A percentile compares a stretch with the other conserved stretches of the same genome.
Conservation (phyloP, 2,113 vertebrate species). For the Bagarius yarrelli region DNA sequence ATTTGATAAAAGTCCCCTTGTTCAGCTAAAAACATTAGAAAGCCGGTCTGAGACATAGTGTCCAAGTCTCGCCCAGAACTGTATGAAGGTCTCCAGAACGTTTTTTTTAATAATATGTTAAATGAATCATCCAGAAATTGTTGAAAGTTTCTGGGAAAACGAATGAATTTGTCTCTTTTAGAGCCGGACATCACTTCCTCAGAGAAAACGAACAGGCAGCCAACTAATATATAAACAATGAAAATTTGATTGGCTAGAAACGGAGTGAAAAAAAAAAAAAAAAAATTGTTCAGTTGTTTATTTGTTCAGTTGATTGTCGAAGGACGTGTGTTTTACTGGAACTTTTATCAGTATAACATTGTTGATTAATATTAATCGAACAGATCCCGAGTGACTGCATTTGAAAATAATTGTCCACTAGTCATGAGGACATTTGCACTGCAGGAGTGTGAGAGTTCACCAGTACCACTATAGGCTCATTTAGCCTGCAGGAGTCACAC, state of each 20-base stretch:
- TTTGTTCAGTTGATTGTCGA: neutral
- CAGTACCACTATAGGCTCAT: conserved; percentile 9
- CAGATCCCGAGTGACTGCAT: neutral
- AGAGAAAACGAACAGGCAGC: conserved; percentile 40
- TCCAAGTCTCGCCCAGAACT: too few relatives aligned
- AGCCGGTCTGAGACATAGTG: neutral
- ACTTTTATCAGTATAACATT: neutral
- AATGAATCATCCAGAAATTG: neutral
- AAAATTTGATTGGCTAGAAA: conserved; percentile 27
- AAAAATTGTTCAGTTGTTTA: neutral
- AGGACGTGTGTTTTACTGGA: neutral
- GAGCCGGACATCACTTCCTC: conserved; percentile 31
- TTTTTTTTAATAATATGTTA: neutral
- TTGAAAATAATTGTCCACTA: neutral
- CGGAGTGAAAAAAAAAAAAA: too few relatives aligned
- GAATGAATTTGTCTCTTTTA: conserved; percentile 5
- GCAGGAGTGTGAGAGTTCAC: conserved; percentile 10
- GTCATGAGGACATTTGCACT: neutral
- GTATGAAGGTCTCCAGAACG: too few relatives aligned
- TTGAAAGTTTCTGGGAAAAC: neutral
- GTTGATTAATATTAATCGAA: neutral
- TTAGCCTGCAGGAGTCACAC: conserved; percentile 16
- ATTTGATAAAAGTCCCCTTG: neutral
- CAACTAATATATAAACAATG: conserved; percentile 49
- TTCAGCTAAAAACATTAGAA: neutral